phyloP scores from a whole-genome alignment of 1,140 invertebrate genomes.

The Drosophila ananassae region DNA sequence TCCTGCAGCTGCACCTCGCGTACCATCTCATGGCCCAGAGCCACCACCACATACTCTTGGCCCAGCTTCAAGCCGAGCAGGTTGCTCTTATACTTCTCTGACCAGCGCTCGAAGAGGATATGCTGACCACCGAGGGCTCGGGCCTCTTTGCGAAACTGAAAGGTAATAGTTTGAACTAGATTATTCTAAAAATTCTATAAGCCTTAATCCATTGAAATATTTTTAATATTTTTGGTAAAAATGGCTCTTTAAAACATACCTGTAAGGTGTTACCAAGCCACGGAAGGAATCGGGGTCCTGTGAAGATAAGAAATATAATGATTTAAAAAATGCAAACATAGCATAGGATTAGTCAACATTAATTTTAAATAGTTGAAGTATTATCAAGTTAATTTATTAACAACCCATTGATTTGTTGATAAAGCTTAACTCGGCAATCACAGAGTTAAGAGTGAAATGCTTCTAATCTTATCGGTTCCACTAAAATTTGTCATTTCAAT shows the following conservation, averaged over 20 bases:
- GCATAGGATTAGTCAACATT: neutral
- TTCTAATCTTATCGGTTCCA: conserved; percentile 55
- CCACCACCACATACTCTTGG: conserved; percentile 86
- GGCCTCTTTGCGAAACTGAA: conserved; percentile 85
- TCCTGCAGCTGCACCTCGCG: conserved; percentile 87
- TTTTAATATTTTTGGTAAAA: too few relatives aligned
- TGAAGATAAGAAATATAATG: neutral
- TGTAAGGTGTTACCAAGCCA: conserved; percentile 87
- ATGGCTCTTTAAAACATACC: conserved; percentile 1
- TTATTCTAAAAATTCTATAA: neutral
- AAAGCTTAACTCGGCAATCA: neutral
- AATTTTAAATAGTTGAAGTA: neutral
- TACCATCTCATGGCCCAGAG: conserved; percentile 86
- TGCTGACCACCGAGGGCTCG: conserved; percentile 87
- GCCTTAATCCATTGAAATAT: too few relatives aligned
- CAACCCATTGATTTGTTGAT: neutral
- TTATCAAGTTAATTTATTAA: neutral
- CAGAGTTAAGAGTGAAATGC: neutral
- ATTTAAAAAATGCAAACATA: neutral
- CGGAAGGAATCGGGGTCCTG: conserved; percentile 89
- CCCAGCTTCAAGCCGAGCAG: conserved; percentile 89
- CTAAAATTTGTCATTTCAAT: conserved; percentile 42
- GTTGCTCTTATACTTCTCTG: conserved; percentile 86
- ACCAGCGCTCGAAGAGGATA: conserved; percentile 86
- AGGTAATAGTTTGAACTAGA: neutral